A percentile compares a stretch with the other conserved stretches of the same genome.
These are phyloP conservation scores for Hiodon tergisus DNA, from an alignment of 2,113 vertebrate genomes.

Conservation along the genomic window DNA sequence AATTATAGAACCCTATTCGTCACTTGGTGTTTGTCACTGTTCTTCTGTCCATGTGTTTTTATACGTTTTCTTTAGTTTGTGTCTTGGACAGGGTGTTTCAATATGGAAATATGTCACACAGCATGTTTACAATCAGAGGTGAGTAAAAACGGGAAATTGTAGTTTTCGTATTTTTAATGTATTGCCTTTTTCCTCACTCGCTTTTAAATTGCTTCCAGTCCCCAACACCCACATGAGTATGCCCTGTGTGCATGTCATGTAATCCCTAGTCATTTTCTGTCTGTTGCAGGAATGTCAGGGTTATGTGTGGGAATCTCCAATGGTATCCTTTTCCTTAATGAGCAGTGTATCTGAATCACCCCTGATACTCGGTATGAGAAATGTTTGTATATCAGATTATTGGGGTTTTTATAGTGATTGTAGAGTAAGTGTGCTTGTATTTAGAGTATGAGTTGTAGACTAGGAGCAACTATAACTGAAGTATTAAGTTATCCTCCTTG, in stretches of 20 bases:
- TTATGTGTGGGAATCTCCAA: constrained; percentile 62
- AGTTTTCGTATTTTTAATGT: neutral
- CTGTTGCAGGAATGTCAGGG: constrained; percentile 53
- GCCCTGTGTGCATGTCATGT: neutral
- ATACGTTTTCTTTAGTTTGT: constrained; percentile 47
- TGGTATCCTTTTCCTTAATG: constrained; percentile 58
- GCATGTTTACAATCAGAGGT: constrained; percentile 63
- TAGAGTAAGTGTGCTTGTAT: neutral
- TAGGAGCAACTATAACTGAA: neutral
- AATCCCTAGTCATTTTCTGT: constrained; percentile 9
- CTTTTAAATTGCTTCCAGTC: neutral
- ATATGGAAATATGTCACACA: constrained; percentile 65
- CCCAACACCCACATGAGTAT: neutral
- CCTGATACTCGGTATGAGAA: neutral
- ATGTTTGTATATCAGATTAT: no score
- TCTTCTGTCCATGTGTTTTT: neutral
- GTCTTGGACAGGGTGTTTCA: constrained; percentile 60
- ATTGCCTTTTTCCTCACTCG: neutral
- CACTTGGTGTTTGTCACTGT: constrained; percentile 6
- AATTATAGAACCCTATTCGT: no score
- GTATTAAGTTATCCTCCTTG: constrained; percentile 33
- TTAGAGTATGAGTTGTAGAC: neutral
- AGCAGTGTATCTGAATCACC: neutral
- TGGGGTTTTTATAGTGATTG: neutral
- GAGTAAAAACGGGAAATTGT: constrained; percentile 1